Evolutionary conservation across 2,888 invertebrate species (phyloP), one percentile per base, ranked within the genome.

Genomic region (Acronicta alni): DNA sequence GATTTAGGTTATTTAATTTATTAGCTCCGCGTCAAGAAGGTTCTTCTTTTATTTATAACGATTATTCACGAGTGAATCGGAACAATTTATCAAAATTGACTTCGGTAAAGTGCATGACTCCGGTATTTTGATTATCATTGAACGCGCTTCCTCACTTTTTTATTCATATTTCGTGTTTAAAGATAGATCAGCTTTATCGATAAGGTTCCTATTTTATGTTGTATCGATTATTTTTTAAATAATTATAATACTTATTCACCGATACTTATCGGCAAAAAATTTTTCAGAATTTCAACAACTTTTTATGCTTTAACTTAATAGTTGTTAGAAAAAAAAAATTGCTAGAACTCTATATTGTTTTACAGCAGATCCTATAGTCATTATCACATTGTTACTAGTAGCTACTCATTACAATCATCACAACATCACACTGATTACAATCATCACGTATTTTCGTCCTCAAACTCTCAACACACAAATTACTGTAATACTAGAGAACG

Each of bases 161-260:
- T 5, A 4, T 35, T n/a, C 35, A 26, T 8, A 26, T 9, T 26
- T 26, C 9, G 9, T 2, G n/a, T 30, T 35, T 35, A n/a, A 37
- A 51, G 70, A 63, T 63, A 63, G 35, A 51, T 46, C 66, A 66
- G 56, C 35, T n/a, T 23, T 30, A 9, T 51, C 42, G 39, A 69
- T 47, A 63, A 56, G 20, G 43, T 32, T 16, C 20, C 17, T 46
- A 16, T 55, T 46, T 20, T 48, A n/a, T 2, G 6, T 5, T 2
- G 17, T 4, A 2, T 30, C 47, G n/a, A n/a, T n/a, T n/a, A n/a
- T n/a, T n/a, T n/a, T n/a, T n/a, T n/a, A n/a, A n/a, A n/a, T n/a
- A n/a, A n/a, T n/a, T n/a, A n/a, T n/a, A n/a, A n/a, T n/a, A n/a
- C n/a, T n/a, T n/a, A n/a, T n/a, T n/a, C n/a, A n/a, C n/a, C n/a